phyloP scores from a whole-genome alignment of 2,113 vertebrate species.

The Sardina pilchardus region DNA sequence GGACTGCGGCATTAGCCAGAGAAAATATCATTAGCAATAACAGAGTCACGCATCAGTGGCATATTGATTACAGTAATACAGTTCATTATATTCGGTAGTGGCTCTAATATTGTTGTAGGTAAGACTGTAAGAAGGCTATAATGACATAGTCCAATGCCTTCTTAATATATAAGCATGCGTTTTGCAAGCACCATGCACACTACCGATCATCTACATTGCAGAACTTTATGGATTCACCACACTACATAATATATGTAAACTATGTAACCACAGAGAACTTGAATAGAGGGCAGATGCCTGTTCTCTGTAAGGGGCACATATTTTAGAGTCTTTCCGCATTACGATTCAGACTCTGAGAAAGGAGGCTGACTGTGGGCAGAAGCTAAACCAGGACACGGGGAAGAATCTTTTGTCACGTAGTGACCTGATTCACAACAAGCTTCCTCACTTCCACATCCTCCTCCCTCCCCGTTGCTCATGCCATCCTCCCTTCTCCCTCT shows the following conservation, averaged over 20 bases:
- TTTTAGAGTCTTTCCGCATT: neutral
- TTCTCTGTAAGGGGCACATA: neutral
- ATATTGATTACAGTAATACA: conserved; percentile 5
- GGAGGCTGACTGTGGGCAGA: neutral
- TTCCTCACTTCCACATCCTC: neutral
- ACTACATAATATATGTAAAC: neutral
- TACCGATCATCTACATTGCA: neutral
- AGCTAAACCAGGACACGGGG: conserved; percentile 12
- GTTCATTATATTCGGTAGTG: neutral
- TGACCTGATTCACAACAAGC: conserved; percentile 19
- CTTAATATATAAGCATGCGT: neutral
- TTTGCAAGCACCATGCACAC: neutral
- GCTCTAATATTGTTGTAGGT: neutral
- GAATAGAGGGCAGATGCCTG: neutral
- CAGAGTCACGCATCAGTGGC: conserved; percentile 3
- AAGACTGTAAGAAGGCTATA: neutral
- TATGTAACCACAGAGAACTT: neutral
- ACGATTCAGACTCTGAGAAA: neutral
- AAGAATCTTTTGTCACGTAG: conserved; percentile 12
- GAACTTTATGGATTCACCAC: neutral
- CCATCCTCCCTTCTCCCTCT: neutral
- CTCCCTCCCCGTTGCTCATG: neutral
- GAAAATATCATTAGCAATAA: conserved; percentile 4
- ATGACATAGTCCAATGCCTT: neutral
- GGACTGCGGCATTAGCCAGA: neutral